Percentiles rank a stretch among this genome's conserved stretches.
These are phyloP conservation scores for Hirundo rustica DNA, from an alignment of 2,797 vertebrate genomes.

Conservation along the genomic window DNA sequence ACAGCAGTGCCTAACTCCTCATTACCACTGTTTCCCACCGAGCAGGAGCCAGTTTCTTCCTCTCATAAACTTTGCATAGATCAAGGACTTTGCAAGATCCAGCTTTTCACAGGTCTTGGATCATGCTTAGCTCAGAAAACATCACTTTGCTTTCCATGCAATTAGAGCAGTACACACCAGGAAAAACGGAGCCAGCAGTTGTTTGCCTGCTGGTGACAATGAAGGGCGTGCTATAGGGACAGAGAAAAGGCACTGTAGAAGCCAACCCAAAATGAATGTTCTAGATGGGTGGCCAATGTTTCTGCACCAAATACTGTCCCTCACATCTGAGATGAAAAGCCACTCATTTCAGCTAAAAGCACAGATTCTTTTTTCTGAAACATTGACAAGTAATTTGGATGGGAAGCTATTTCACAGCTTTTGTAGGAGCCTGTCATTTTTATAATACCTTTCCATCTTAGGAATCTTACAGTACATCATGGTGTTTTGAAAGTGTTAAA, in stretches of 20 bases:
- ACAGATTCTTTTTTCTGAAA: not conserved
- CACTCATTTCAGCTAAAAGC: not conserved
- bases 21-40: not conserved
- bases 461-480: not conserved
- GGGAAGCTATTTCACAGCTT: not conserved
- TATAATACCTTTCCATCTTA: not conserved
- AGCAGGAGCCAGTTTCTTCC: not conserved
- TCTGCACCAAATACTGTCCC: not conserved
- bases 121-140: not conserved
- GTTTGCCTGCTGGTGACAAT: not conserved
- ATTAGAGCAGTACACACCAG: accelerated
- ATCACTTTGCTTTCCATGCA: not conserved
- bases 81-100: not conserved
- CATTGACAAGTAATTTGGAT: not conserved
- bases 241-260: not conserved
- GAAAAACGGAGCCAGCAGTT: not conserved
- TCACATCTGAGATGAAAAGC: not conserved
- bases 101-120: not conserved
- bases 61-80: not conserved
- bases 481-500: not conserved
- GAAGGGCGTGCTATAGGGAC: not conserved
- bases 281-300: not conserved
- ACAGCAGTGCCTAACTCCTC: not conserved
- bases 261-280: not conserved
- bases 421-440: not conserved